A percentile compares a stretch with the other conserved stretches of the same genome.
These are phyloP conservation scores for Sinella curviseta DNA, from an alignment of 1,140 invertebrate species.

Conservation along the genomic window DNA sequence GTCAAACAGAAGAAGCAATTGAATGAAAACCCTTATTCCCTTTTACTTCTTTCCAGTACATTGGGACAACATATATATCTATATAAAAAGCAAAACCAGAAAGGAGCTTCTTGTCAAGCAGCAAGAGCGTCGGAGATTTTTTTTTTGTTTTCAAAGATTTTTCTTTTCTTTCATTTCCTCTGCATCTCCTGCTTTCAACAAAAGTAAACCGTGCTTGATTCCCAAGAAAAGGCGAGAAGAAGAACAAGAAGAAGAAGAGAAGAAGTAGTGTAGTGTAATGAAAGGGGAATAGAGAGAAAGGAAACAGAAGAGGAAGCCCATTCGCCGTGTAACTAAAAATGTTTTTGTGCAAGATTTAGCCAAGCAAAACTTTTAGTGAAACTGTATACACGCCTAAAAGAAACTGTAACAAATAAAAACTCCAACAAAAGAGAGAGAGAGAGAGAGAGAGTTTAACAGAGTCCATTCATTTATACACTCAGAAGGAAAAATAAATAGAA, in stretches of 20 bases:
- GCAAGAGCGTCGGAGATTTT: not conserved
- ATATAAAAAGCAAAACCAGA: not conserved
- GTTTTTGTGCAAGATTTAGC: not conserved
- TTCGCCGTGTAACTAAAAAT: not conserved
- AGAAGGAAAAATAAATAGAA: constrained; percentile 16
- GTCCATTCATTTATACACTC: not conserved
- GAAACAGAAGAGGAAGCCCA: not conserved
- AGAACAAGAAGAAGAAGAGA: not conserved
- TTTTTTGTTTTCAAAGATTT: not conserved
- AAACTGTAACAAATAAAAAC: not conserved
- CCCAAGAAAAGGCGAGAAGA: not conserved
- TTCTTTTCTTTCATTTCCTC: not conserved
- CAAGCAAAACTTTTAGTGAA: not conserved
- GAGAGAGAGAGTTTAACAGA: not conserved
- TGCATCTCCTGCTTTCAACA: not conserved
- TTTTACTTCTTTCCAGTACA: too few relatives aligned
- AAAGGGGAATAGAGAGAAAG: not conserved
- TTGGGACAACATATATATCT: not conserved
- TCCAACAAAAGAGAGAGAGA: not conserved
- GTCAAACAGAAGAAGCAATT: too few relatives aligned
- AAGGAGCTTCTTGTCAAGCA: not conserved
- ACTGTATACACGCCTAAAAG: not conserved
- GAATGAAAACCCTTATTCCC: too few relatives aligned
- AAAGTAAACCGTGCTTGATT: not conserved
- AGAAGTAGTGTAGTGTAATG: not conserved